Evolutionary conservation across 1,140 invertebrate genomes (phyloP).

Genomic region (Bombyx mandarina): DNA sequence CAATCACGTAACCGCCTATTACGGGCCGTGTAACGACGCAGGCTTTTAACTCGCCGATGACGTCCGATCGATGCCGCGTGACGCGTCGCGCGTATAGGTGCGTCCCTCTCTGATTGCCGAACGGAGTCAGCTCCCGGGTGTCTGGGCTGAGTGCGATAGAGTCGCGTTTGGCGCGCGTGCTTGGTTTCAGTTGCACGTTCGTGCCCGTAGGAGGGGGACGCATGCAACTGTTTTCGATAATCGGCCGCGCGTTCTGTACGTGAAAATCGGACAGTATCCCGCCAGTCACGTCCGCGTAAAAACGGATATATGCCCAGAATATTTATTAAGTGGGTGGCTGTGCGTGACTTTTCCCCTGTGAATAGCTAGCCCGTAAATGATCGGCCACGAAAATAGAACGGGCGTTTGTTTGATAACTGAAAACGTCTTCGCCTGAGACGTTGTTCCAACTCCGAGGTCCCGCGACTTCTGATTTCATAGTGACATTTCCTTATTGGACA

Average conservation of each 20-base stretch:
- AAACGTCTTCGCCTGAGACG: conserved; percentile 37
- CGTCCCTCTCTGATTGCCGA: conserved; percentile 44
- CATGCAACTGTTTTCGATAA: conserved; percentile 69
- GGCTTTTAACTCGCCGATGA: conserved; percentile 63
- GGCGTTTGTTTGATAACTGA: conserved; percentile 54
- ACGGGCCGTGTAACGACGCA: conserved; percentile 66
- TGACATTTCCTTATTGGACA: conserved; percentile 16
- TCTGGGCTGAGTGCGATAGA: conserved; percentile 56
- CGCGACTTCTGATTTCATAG: not conserved
- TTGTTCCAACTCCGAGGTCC: conserved; percentile 9
- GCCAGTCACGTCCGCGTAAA: conserved; percentile 66
- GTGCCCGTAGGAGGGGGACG: conserved; percentile 62
- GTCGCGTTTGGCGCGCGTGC: conserved; percentile 63
- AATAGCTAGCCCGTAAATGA: conserved; percentile 56
- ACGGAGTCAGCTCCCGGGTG: conserved; percentile 19
- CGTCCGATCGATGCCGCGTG: conserved; percentile 36
- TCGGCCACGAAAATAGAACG: conserved; percentile 53
- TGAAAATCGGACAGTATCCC: conserved; percentile 65
- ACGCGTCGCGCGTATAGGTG: conserved; percentile 1
- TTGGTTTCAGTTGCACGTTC: conserved; percentile 65
- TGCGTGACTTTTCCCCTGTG: conserved; percentile 67
- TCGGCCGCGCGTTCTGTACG: conserved; percentile 67
- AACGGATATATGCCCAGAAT: conserved; percentile 70
- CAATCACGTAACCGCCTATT: conserved; percentile 71
- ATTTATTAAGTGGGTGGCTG: conserved; percentile 70